Conservation (phyloP, 2,113 vertebrate species). For the Columba janthina region DNA sequence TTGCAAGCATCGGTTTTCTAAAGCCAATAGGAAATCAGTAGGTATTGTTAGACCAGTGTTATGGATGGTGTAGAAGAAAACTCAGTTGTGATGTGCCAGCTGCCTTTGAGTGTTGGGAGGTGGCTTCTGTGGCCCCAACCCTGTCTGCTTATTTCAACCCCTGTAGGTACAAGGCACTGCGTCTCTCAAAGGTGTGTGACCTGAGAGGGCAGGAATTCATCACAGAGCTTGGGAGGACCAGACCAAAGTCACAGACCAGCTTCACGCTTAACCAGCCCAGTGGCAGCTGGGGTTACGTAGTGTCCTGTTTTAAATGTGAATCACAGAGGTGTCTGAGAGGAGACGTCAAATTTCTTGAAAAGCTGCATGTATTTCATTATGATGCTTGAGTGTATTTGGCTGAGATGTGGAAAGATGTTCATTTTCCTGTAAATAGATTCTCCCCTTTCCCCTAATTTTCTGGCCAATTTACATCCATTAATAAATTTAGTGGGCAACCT, state of each 20-base stretch:
- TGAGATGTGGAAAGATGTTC: background rate
- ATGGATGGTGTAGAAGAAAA: accelerated
- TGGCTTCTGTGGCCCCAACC: background rate
- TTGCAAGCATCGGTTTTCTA: background rate
- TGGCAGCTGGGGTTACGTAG: background rate
- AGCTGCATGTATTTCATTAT: background rate
- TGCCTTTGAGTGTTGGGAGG: background rate
- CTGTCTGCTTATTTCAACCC: accelerated
- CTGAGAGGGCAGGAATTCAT: background rate
- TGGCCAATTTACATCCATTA: background rate
- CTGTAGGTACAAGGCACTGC: accelerated
- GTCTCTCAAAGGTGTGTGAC: background rate
- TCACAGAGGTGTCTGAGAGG: background rate
- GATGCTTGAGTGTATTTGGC: background rate
- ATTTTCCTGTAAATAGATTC: background rate
- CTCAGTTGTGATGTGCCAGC: accelerated
- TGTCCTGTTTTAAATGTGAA: background rate
- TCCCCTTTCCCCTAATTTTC: background rate
- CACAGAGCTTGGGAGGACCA: background rate
- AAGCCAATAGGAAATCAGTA: background rate
- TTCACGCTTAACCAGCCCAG: background rate
- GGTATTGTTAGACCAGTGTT: background rate
- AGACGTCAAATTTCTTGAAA: background rate
- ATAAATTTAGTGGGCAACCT: constrained; percentile 17
- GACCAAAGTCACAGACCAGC: accelerated